Evolutionary conservation across 2,113 vertebrate genomes (phyloP).

Genomic region (Microcebus tavaratra): DNA sequence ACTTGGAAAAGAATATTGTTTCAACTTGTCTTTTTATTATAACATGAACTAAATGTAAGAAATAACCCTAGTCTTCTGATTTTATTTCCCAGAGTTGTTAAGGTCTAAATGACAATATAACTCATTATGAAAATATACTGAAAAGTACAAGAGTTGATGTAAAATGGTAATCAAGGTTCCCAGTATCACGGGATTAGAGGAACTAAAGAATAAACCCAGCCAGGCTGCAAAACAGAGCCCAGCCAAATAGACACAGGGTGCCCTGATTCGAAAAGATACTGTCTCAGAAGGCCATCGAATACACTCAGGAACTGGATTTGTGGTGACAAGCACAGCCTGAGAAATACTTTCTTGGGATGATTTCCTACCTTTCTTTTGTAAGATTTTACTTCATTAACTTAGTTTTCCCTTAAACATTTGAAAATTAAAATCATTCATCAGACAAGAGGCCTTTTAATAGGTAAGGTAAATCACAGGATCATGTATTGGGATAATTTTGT

Average conservation of each 20-base stretch:
- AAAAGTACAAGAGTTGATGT: not conserved
- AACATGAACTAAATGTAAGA: slow-evolving; percentile 14
- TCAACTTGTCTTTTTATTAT: slow-evolving; percentile 42
- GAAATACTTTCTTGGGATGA: not conserved
- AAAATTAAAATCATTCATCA: slow-evolving; percentile 49
- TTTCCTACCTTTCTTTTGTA: not conserved
- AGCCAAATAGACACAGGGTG: fast-evolving
- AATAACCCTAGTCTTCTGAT: not conserved
- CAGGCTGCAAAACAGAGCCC: not conserved
- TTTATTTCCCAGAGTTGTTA: slow-evolving; percentile 47
- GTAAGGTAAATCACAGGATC: slow-evolving; percentile 11
- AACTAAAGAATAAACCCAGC: not conserved
- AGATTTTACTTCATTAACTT: slow-evolving; percentile 13
- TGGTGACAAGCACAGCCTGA: not conserved
- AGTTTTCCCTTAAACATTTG: not conserved
- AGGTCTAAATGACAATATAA: not conserved
- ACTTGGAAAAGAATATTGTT: slow-evolving; percentile 22
- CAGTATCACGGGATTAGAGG: not conserved
- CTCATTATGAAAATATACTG: slow-evolving; percentile 22
- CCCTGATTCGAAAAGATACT: not conserved
- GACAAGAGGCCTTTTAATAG: not conserved
- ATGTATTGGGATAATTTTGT: not conserved
- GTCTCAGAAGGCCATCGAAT: not conserved
- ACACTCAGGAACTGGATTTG: not conserved
- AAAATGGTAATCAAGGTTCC: not conserved